Percentiles rank a stretch among this genome's conserved stretches.
Conservation (phyloP, 2,888 invertebrate species). For the Furcula furcula region DNA sequence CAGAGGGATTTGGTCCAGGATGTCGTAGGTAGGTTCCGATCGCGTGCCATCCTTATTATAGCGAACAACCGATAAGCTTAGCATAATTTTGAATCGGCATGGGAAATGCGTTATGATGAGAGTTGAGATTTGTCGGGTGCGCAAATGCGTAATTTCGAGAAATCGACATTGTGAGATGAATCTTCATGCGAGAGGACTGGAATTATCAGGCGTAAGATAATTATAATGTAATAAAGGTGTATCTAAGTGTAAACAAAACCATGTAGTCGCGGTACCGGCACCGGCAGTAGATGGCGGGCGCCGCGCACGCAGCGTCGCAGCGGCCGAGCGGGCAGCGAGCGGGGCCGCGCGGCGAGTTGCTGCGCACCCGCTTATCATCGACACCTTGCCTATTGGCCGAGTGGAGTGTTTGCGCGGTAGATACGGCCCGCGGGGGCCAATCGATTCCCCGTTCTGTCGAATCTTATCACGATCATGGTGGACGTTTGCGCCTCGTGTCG, state of each 20-base stretch:
- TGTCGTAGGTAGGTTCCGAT: background rate
- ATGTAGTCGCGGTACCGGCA: conserved; percentile 53
- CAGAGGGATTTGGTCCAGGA: background rate
- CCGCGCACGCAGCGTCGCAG: conserved; percentile 28
- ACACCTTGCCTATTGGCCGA: conserved; percentile 68
- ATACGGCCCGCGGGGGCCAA: conserved; percentile 68
- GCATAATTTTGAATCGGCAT: background rate
- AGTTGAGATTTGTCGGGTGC: background rate
- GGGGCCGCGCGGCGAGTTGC: conserved; percentile 23
- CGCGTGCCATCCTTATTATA: background rate
- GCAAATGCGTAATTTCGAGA: background rate
- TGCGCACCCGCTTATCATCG: conserved; percentile 52
- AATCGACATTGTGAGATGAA: background rate
- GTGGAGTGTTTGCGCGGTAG: conserved; percentile 74
- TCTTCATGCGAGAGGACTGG: conserved; percentile 34
- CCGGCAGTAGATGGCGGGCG: conserved; percentile 58
- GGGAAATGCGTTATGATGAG: too few species aligned
- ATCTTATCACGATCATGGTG: conserved; percentile 79
- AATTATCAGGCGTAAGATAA: conserved; percentile 61
- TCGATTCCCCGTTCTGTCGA: conserved; percentile 67
- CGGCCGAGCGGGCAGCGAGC: conserved; percentile 28
- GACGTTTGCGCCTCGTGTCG: conserved; percentile 71
- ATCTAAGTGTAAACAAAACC: conserved; percentile 69
- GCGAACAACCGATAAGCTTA: background rate
- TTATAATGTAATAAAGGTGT: conserved; percentile 74